Base-by-base conservation (phyloP, 2,113 vertebrate genomes). In the Pomatorhinus ruficollis region DNA sequence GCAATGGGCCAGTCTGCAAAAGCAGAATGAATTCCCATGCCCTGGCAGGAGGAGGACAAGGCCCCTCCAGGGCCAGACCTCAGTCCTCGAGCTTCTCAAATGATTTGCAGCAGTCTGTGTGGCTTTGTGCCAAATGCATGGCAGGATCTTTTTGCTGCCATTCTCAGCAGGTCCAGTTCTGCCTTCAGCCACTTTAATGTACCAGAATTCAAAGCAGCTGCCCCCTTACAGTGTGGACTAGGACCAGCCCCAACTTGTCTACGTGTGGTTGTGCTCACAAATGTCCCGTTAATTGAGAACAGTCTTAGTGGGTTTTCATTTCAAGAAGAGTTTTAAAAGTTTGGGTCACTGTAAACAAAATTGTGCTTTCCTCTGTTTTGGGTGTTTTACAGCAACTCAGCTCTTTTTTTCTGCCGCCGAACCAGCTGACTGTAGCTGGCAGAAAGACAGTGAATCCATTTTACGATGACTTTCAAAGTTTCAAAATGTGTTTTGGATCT, bases 401-500 rank as follows among this genome's bases (percentile, higher is more conserved):
- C 60, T 59, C 86, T 72, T 96, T 66, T 87, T 83, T 80, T 61
- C 90, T 95, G 85, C 82, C 94, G 79, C 66, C 82, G 80, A 93
- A 63, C 56, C 94, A 96, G 94, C 95, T 97, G 95, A 96, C 75
- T 94, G n/a, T 42, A 83, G 71, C 90, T 96, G 95, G 95, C 96
- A 91, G 71, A 47, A 77, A 31, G 82, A 86, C 68, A 86, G 83
- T 50, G 68, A 90, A 95, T 66, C 82, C 76, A 90, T 93, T 95
- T 96, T 70, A 77, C 0, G 3, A 88, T 4, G 11, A 74, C 64
- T 86, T 94, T 77, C 83, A 90, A 86, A 78, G 79, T 93, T 95
- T 83, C 82, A 96, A 93, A 96, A 94, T 96, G 79, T 92, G 88
- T 86, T 95, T 95, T 92, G 88, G 90, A 95, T 96, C 94, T 95